These are phyloP conservation scores for Nymphicus hollandicus DNA, from an alignment of 2,113 vertebrate species.

Conservation along the genomic window DNA sequence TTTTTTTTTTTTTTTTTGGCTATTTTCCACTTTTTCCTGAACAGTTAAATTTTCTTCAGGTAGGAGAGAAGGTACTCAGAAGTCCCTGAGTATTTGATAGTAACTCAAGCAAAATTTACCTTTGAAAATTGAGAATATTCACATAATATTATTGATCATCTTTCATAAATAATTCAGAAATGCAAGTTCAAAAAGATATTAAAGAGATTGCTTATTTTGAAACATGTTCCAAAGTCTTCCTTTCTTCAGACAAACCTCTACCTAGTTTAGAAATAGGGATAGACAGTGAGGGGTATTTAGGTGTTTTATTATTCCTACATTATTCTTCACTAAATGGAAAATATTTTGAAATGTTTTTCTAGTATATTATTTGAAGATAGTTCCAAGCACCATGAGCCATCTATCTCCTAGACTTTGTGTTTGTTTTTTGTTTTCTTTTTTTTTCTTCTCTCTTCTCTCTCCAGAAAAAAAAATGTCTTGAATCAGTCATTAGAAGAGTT, in stretches of 20 bases:
- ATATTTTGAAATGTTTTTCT: conserved; percentile 12
- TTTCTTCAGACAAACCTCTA: background rate
- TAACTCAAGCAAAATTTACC: background rate
- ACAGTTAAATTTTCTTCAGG: background rate
- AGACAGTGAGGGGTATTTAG: background rate
- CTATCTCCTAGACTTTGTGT: background rate
- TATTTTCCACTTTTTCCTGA: background rate
- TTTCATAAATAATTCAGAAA: background rate
- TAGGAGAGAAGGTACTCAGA: background rate
- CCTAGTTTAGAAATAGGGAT: background rate
- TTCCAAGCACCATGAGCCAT: background rate
- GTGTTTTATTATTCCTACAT: background rate
- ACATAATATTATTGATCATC: background rate
- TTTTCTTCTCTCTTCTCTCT: background rate
- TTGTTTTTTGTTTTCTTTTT: background rate
- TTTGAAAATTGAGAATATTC: background rate
- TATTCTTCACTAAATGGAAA: conserved; percentile 20
- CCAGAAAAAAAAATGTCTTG: background rate
- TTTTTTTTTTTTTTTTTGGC: background rate
- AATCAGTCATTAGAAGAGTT: conserved; percentile 13
- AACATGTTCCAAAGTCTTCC: background rate
- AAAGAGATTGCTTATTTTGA: background rate
- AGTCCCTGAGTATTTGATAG: background rate
- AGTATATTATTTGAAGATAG: background rate
- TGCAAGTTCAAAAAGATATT: background rate